Evolutionary conservation across 2,888 invertebrate species (phyloP), one percentile per base, ranked within the genome.

Genomic region (Drosophila tripunctata): DNA sequence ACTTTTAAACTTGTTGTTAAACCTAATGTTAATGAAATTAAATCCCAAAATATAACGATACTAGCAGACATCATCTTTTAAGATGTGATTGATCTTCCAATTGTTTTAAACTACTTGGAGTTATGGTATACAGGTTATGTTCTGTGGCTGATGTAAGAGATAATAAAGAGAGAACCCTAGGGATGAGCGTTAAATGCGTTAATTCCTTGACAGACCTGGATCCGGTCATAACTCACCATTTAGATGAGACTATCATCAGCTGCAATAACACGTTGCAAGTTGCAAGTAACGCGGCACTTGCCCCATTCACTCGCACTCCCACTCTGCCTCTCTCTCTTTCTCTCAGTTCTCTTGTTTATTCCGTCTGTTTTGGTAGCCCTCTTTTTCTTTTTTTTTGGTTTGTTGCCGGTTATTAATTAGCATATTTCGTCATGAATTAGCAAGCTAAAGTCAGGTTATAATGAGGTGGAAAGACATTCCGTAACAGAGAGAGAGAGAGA

Each of bases 351-450:
- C 21, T 21, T n/a, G n/a, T n/a, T n/a, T n/a, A n/a, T n/a, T n/a
- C n/a, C n/a, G n/a, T n/a, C n/a, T n/a, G n/a, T n/a, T n/a, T n/a
- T 21, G 21, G 21, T 8, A 27, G 17, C 19, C n/a, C 27, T 21
- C 21, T 27, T 24, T 27, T 65, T 47, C 31, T 43, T 50, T 65
- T 47, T 35, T 43, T 50, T 24, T 30, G 10, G 27, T 58, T 56
- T 51, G 55, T 56, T 51, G 56, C 54, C 65, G 65, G 65, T 64
- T 74, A 70, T 81, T 81, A 81, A 79, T 79, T 78, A 78, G 73
- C 81, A 79, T 81, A 81, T 82, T 79, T 82, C 66, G 75, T 67
- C 77, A 78, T 78, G 78, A 78, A 68, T 75, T 78, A 78, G 66
- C 69, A 31, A 27, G 43, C 60, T 51, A 52, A 72, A 73, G 73